Percentiles rank a stretch among this genome's conserved stretches.
These are phyloP conservation scores for Grammomys surdaster DNA, from an alignment of 2,113 vertebrate genomes.

Conservation along the genomic window DNA sequence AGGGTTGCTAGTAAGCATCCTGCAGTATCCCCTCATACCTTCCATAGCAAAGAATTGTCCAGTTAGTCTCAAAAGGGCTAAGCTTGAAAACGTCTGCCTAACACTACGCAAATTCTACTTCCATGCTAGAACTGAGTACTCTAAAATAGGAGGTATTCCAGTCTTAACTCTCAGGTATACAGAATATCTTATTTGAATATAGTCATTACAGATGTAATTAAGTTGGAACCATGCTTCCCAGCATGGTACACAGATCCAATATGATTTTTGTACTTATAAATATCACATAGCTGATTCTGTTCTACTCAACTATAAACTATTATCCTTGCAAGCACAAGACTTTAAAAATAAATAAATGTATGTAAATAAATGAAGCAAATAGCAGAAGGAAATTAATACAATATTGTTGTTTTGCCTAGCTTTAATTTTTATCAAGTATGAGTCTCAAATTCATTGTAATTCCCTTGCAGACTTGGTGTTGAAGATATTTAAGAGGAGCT, in stretches of 20 bases:
- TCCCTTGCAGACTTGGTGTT: background rate
- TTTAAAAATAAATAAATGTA: background rate
- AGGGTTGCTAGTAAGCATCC: background rate
- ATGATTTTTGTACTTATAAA: background rate
- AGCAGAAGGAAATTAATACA: background rate
- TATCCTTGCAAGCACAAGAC: background rate
- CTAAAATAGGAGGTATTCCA: background rate
- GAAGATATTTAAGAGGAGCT: background rate
- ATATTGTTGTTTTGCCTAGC: background rate
- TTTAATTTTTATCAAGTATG: slow-evolving; percentile 35
- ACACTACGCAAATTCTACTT: background rate
- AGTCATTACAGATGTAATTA: background rate
- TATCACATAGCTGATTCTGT: background rate
- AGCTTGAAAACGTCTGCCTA: background rate
- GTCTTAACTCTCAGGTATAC: background rate
- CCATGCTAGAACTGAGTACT: background rate
- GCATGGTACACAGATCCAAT: background rate
- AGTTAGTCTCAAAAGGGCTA: background rate
- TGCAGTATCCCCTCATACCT: background rate
- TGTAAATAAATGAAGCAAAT: background rate
- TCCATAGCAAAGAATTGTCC: background rate
- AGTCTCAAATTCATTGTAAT: background rate
- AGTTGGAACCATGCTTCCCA: background rate
- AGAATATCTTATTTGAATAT: background rate
- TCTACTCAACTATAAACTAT: background rate